phyloP scores from a whole-genome alignment of 2,113 vertebrate species.

The Siniperca chuatsi region DNA sequence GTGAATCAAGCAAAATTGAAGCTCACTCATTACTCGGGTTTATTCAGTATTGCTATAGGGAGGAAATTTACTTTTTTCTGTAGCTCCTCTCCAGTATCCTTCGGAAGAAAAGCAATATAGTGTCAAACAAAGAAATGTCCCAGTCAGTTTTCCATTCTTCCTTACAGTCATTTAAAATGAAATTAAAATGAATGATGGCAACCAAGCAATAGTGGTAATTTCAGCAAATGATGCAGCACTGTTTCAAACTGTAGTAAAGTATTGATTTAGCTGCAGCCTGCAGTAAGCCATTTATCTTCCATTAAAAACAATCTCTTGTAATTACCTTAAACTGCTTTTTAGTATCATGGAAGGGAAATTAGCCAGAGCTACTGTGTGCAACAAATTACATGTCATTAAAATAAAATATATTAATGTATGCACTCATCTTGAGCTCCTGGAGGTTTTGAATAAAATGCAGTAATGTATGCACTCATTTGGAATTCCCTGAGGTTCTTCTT shows the following conservation, averaged over 20 bases:
- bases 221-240: conserved; percentile 71
- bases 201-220: conserved; percentile 76
- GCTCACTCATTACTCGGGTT: conserved; percentile 31
- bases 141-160: conserved; percentile 47
- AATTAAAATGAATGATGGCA: conserved; percentile 75
- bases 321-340: conserved; percentile 69
- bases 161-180: conserved; percentile 74
- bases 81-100: conserved; percentile 1
- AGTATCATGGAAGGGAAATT: conserved; percentile 41
- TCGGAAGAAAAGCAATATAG: conserved; percentile 37
- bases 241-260: conserved; percentile 67
- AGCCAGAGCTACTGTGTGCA: conserved; percentile 37
- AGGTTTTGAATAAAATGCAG: conserved; percentile 54
- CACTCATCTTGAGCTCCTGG: conserved; percentile 43
- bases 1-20: conserved; percentile 31
- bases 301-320: conserved; percentile 72
- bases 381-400: conserved; percentile 64
- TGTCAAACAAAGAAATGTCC: conserved; percentile 49
- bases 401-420: conserved; percentile 63
- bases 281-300: conserved; percentile 69
- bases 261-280: conserved; percentile 75
- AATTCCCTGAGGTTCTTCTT: conserved; percentile 50
- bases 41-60: conserved; percentile 42
- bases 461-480: conserved; percentile 51
- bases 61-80: conserved; percentile 28